Evolutionary conservation across 1,140 invertebrate species (phyloP).

Genomic region (Thaumatotibia leucotreta): DNA sequence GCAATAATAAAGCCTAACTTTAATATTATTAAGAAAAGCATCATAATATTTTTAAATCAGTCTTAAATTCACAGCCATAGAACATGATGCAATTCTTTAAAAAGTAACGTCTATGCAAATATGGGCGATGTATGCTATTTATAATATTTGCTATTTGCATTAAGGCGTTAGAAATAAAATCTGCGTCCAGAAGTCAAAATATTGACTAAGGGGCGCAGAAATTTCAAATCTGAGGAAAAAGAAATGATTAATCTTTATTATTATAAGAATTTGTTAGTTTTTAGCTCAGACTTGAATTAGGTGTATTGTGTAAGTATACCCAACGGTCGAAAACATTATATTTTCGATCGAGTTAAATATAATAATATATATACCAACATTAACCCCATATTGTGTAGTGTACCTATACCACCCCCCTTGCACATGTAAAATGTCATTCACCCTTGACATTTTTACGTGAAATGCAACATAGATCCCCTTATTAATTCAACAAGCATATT

Average conservation of each 20-base stretch:
- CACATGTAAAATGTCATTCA: slow-evolving; percentile 6
- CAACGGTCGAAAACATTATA: background rate
- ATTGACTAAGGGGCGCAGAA: background rate
- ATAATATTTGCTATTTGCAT: background rate
- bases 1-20: background rate
- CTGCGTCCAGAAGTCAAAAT: background rate
- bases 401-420: background rate
- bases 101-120: background rate
- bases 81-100: background rate
- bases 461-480: background rate
- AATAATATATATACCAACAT: background rate
- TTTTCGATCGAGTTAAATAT: background rate
- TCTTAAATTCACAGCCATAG: background rate
- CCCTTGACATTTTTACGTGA: background rate
- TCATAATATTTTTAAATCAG: background rate
- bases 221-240: background rate
- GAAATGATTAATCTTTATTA: background rate
- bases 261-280: background rate
- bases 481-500: slow-evolving; percentile 1
- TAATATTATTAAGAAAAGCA: background rate
- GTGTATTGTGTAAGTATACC: background rate
- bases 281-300: background rate
- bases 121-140: background rate
- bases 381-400: slow-evolving; percentile 1
- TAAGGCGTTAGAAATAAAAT: background rate